Evolutionary conservation across 2,113 vertebrate species (phyloP).

Genomic region (Spermophilus dauricus): DNA sequence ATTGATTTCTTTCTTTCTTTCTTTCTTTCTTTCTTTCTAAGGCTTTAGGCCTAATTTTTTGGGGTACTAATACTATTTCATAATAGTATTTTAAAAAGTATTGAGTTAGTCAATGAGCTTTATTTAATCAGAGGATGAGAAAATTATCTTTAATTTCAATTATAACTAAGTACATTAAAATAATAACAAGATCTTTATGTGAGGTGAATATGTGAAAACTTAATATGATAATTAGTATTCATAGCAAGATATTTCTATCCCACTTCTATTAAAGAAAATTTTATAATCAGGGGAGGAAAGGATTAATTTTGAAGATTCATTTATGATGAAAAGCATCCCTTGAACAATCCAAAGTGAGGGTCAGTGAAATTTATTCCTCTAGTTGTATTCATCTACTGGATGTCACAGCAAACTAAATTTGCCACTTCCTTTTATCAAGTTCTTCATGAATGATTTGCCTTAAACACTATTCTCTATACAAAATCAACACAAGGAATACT

Average conservation of each 20-base stretch:
- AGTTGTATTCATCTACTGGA: not conserved
- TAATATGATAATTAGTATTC: conserved; percentile 50
- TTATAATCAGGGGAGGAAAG: not conserved
- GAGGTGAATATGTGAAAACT: conserved; percentile 30
- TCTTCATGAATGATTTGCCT: not conserved
- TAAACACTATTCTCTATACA: not conserved
- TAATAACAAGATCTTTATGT: conserved; percentile 54
- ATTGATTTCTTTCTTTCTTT: not conserved
- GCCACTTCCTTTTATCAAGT: not conserved
- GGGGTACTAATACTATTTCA: not conserved
- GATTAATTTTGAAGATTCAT: conserved; percentile 62
- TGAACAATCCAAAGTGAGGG: conserved; percentile 33
- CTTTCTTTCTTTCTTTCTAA: not conserved
- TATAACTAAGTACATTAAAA: conserved; percentile 28
- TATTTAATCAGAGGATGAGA: conserved; percentile 53
- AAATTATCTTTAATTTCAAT: conserved; percentile 65
- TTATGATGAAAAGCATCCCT: conserved; percentile 60
- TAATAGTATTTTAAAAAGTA: conserved; percentile 18
- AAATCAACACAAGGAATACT: not conserved
- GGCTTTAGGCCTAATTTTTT: conserved; percentile 10
- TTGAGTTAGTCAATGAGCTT: not conserved
- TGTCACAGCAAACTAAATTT: conserved; percentile 55
- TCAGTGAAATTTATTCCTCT: not conserved
- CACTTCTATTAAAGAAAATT: conserved; percentile 13
- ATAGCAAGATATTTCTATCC: conserved; percentile 49